Evolutionary conservation across 2,113 vertebrate species (phyloP).

Genomic region (Cephalopterus ornatus): DNA sequence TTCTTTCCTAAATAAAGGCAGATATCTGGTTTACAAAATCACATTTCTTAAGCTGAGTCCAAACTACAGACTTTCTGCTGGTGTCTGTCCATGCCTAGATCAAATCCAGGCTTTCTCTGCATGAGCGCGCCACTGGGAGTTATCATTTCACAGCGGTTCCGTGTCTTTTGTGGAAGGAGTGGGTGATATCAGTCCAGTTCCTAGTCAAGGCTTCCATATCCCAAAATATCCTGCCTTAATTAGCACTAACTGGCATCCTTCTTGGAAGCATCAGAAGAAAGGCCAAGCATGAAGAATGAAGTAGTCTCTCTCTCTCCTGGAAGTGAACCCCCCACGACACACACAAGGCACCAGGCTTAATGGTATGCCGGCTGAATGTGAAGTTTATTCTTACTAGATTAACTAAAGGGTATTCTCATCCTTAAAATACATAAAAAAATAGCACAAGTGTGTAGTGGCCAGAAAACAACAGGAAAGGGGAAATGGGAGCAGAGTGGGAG

Average conservation of each 20-base stretch:
- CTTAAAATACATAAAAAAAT: too few species aligned
- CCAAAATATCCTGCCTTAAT: background rate
- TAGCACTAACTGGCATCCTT: constrained; percentile 2
- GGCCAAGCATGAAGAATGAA: background rate
- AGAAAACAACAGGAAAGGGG: too few species aligned
- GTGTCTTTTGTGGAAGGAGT: background rate
- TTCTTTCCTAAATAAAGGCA: background rate
- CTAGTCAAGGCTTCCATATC: background rate
- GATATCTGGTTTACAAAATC: background rate
- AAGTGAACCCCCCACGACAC: too few species aligned
- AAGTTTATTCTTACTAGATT: too few species aligned
- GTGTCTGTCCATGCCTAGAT: background rate
- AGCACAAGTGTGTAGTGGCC: too few species aligned
- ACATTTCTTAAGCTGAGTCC: background rate
- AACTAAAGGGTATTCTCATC: too few species aligned
- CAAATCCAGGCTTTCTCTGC: background rate
- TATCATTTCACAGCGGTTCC: background rate
- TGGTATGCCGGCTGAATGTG: too few species aligned
- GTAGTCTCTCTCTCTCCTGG: too few species aligned
- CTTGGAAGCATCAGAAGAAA: background rate
- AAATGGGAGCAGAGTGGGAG: too few species aligned
- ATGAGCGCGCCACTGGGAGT: background rate
- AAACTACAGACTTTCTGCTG: background rate
- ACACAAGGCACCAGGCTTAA: too few species aligned
- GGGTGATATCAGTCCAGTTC: background rate